Evolutionary conservation across 2,888 invertebrate genomes (phyloP).

Genomic region (Timema podura): DNA sequence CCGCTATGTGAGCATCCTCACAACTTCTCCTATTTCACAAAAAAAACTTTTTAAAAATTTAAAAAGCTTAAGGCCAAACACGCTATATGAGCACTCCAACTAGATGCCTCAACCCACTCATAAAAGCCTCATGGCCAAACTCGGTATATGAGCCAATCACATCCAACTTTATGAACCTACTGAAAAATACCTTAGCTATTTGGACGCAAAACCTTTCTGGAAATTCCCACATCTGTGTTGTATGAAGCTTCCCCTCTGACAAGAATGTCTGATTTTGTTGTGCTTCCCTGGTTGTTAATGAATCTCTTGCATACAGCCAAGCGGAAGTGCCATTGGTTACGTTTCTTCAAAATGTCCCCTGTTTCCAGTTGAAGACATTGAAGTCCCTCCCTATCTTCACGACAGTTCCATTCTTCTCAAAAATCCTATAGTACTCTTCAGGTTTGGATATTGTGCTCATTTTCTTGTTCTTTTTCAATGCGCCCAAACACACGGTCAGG

Average conservation of each 20-base stretch:
- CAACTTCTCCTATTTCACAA: too few relatives aligned
- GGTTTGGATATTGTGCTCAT: conserved; percentile 8
- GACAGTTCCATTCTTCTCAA: not conserved
- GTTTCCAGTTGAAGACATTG: not conserved
- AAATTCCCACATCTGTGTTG: not conserved
- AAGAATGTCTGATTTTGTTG: not conserved
- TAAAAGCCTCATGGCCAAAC: too few relatives aligned
- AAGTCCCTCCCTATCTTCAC: not conserved
- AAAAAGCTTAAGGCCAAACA: too few relatives aligned
- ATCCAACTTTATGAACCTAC: too few relatives aligned
- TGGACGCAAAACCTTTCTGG: not conserved
- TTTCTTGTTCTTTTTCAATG: not conserved
- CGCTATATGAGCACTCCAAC: too few relatives aligned
- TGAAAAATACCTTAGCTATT: too few relatives aligned
- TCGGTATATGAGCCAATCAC: too few relatives aligned
- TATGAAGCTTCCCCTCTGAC: not conserved
- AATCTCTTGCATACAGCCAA: conserved; percentile 1
- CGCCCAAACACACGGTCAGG: conserved; percentile 6
- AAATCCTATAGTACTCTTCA: not conserved
- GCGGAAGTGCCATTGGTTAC: conserved; percentile 6
- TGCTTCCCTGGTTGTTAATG: not conserved
- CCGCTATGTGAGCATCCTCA: too few relatives aligned
- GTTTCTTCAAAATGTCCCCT: conserved; percentile 6
- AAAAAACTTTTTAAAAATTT: too few relatives aligned
- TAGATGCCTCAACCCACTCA: too few relatives aligned